Evolutionary conservation across 1,140 invertebrate species (phyloP).

Genomic region (Papilio aristodemus): DNA sequence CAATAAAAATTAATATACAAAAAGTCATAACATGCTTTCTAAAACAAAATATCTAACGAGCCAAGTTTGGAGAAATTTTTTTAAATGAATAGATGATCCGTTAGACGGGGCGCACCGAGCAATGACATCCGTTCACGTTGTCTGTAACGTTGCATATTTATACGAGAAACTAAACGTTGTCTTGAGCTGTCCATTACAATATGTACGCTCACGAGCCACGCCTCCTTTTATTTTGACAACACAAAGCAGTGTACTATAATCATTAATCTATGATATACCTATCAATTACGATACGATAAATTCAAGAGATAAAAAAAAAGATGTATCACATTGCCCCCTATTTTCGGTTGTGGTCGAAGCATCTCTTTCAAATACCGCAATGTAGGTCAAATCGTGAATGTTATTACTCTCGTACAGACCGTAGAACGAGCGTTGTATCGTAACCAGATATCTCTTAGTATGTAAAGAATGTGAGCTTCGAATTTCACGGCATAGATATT

Average conservation of each 20-base stretch:
- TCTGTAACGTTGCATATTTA: slow-evolving; percentile 40
- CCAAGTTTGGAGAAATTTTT: slow-evolving; percentile 51
- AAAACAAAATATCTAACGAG: slow-evolving; percentile 27
- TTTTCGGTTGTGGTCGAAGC: slow-evolving; percentile 46
- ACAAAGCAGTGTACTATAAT: slow-evolving; percentile 51
- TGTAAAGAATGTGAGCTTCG: slow-evolving; percentile 29
- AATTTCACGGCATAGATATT: slow-evolving; percentile 28
- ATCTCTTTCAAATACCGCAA: slow-evolving; percentile 64
- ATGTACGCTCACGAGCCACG: slow-evolving; percentile 35
- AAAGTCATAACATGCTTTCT: slow-evolving; percentile 21
- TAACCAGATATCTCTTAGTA: slow-evolving; percentile 29
- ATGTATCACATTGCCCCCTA: slow-evolving; percentile 24
- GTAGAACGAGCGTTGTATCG: slow-evolving; percentile 15
- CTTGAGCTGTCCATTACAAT: slow-evolving; percentile 26
- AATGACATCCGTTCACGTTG: slow-evolving; percentile 37
- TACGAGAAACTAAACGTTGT: slow-evolving; percentile 45
- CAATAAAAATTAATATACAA: slow-evolving; percentile 11
- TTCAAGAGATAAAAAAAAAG: slow-evolving; percentile 25
- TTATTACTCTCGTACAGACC: slow-evolving; percentile 62
- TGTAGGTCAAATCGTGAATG: slow-evolving; percentile 64
- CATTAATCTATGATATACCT: slow-evolving; percentile 50
- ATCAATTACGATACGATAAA: slow-evolving; percentile 44
- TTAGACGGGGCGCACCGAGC: slow-evolving; percentile 53
- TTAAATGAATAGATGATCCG: slow-evolving; percentile 62
- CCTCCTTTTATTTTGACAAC: slow-evolving; percentile 51